Evolutionary conservation across 2,797 vertebrate species (phyloP).

Genomic region (Spinibarbus caldwelli): DNA sequence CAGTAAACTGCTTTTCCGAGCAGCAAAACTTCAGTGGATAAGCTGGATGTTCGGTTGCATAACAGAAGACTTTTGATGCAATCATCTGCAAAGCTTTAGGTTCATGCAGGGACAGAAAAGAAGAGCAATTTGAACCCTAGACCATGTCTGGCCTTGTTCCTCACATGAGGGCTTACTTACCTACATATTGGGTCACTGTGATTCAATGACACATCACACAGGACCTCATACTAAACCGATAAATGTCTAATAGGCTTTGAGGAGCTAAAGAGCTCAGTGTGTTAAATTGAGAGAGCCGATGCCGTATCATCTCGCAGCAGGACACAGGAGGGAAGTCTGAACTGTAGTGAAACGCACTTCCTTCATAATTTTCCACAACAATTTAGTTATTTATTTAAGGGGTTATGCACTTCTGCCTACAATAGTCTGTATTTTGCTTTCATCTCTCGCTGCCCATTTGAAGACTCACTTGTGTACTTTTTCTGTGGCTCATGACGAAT

Average conservation of each 20-base stretch:
- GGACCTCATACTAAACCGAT: conserved; percentile 16
- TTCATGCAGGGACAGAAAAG: conserved; percentile 2
- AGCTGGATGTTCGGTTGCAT: conserved; percentile 13
- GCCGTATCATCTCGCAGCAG: neutral
- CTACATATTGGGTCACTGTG: conserved; percentile 22
- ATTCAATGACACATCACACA: conserved; percentile 35
- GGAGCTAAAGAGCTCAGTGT: conserved; percentile 44
- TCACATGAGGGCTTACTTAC: neutral
- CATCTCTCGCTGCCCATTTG: neutral
- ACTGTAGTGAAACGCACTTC: neutral
- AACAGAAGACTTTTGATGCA: neutral
- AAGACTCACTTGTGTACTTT: neutral
- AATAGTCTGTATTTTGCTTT: neutral
- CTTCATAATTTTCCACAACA: neutral
- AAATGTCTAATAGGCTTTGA: conserved; percentile 51
- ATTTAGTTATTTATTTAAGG: neutral
- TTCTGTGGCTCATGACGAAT: neutral
- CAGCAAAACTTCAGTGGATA: neutral
- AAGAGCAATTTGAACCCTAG: neutral
- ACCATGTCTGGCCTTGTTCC: neutral
- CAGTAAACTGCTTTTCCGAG: neutral
- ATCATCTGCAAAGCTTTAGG: neutral
- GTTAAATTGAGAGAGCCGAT: conserved; percentile 30
- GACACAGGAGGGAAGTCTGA: neutral
- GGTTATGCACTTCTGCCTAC: neutral